Evolutionary conservation across 2,113 vertebrate genomes (phyloP).

Genomic region (Glaucidium brasilianum): DNA sequence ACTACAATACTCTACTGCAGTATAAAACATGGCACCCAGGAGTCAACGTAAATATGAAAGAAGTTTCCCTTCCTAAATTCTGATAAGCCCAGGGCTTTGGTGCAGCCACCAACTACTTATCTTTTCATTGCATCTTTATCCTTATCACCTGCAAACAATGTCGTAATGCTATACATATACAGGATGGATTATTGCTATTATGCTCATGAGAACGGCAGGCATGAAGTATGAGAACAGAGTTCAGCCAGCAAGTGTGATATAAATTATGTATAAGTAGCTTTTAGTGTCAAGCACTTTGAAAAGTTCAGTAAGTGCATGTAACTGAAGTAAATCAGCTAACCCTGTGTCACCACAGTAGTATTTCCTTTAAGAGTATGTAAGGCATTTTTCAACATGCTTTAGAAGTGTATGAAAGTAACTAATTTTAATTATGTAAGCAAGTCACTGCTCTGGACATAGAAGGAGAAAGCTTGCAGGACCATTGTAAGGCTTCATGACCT

Average conservation of each 20-base stretch:
- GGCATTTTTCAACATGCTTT: neutral
- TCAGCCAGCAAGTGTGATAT: slow-evolving; percentile 21
- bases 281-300: neutral
- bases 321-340: neutral
- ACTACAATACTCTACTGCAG: neutral
- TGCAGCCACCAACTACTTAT: neutral
- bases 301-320: slow-evolving; percentile 4
- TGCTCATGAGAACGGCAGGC: neutral
- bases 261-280: slow-evolving; percentile 51
- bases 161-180: neutral
- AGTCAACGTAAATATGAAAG: neutral
- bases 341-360: neutral
- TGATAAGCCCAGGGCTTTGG: neutral
- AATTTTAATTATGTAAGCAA: neutral
- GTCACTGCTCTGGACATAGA: neutral
- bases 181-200: slow-evolving; percentile 41
- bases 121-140: neutral
- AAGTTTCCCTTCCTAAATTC: neutral
- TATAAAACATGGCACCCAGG: neutral
- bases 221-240: slow-evolving; percentile 34
- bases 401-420: neutral
- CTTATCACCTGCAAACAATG: neutral
- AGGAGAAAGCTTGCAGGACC: neutral
- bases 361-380: neutral
- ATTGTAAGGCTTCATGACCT: neutral